Base-by-base conservation (phyloP, 1,140 invertebrate species). In the Drosophila arawakana region DNA sequence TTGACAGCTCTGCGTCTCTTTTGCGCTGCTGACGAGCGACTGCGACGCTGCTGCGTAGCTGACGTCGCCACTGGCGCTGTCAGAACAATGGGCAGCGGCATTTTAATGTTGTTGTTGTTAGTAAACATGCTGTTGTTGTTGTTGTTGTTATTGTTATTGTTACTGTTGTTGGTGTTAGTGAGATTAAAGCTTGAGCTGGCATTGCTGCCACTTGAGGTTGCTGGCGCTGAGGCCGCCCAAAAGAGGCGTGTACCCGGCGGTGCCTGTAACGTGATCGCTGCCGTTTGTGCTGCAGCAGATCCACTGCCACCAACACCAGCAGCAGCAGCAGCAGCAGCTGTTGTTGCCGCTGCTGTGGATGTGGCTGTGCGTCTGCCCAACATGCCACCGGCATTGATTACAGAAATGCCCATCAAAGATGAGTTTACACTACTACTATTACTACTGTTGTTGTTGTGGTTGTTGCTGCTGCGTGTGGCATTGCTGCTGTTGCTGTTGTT, bases 71-170 rank as follows among this genome's bases (percentile, higher is more conserved):
- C 10, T 30, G 61, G 74, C 43, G 55, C 57, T 55, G 85, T 65
- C 47, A 81, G 35, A 9, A 86, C 71, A 65, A 90, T 83, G 52
- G 88, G 86, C 62, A 80, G 49, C 8, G 78, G 55, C 76, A 80
- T 76, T 81, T 79, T 83, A 46, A 80, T 69, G 46, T 61, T 69
- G 58, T 72, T 73, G 52, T 73, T 81, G 47, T 72, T 80, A 52
- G 44, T 63, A 39, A 30, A 3, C 25, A 30, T 73, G 41, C 35
- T 78, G 55, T 80, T 80, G 21, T 82, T 82, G 13, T 57, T 82
- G 25, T 72, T 78, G 34, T 75, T 81, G 44, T 34, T 75, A 39
- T 46, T 43, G 21, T 46, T 34, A 39, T 13, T 57, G 50, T 60
- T 46, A 39, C 9, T 57, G 37, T 30, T 65, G 30, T 76, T 78